Base-by-base conservation (phyloP, 1,140 invertebrate genomes). In the Bemisia tabaci region DNA sequence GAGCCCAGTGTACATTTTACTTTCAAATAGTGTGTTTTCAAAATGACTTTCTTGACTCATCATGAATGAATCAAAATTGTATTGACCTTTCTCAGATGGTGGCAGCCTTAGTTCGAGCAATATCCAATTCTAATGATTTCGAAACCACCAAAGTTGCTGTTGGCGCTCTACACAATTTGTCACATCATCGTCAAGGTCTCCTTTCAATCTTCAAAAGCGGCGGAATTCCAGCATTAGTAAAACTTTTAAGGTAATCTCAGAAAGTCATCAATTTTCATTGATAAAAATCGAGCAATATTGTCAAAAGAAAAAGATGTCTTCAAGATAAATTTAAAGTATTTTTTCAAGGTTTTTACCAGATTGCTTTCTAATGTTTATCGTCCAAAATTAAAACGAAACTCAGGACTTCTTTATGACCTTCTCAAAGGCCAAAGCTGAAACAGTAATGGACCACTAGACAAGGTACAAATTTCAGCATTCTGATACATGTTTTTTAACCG, bases 141-240 rank as follows among this genome's bases (percentile, higher is more conserved):
- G 95, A 98, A 78, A 97, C 95, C 2, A 96, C 94, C 22, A 92
- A 96, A 77, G 91, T 90, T 25, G 92, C 93, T 21, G 95, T 97
- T 17, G 96, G 95, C 5, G 96, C 95, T 17, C 80, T 99, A 67
- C 94, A 98, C 78, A 97, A 98, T 79, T 87, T 99, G 73, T 97
- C 95, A 1, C 94, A 97, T 76, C 95, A 98, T 77, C 84, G 94
- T 72, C 95, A 98, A 82, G 97, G 96, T 71, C 79, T 98, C 1
- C 79, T 97, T 68, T 92, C 95, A 22, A 99, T 99, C 72, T 99
- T 99, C 78, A 98, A 98, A 78, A 97, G 94, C 71, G 95, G 95
- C 27, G 96, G 96, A 11, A 99, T 99, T 70, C 93, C 94, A 12
- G 95, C 95, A 63, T 82, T 99, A 26, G 95, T 98, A 5, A 98